Conservation (phyloP, 2,888 invertebrate genomes). For the Metopia argyrocephala region DNA sequence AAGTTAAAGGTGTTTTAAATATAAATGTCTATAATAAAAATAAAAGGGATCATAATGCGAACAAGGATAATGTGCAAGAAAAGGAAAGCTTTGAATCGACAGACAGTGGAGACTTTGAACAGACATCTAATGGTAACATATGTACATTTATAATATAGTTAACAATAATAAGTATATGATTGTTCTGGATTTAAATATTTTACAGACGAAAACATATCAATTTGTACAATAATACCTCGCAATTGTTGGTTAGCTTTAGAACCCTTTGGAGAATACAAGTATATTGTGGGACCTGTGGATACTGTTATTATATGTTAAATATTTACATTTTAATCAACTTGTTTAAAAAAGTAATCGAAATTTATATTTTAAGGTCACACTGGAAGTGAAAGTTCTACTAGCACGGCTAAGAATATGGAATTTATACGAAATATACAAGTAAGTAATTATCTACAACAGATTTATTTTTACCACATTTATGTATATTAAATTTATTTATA, state of each 20-base stretch:
- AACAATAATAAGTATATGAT: not conserved
- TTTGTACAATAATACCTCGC: slow-evolving; percentile 74
- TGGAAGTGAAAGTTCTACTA: slow-evolving; percentile 78
- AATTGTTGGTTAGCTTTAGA: slow-evolving; percentile 79
- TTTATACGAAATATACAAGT: slow-evolving; percentile 79
- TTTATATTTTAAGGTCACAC: slow-evolving; percentile 4
- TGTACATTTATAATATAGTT: no score
- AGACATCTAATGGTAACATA: slow-evolving; percentile 5
- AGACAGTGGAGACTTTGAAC: not conserved
- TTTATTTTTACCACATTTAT: no score
- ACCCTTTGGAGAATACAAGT: slow-evolving; percentile 75
- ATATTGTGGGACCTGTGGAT: slow-evolving; percentile 76
- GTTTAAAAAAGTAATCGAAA: not conserved
- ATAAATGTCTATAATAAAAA: slow-evolving; percentile 64
- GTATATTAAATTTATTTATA: no score
- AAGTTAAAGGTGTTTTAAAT: slow-evolving; percentile 79
- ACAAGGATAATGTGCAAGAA: not conserved
- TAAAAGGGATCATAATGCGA: slow-evolving; percentile 11
- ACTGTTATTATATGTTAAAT: slow-evolving; percentile 79
- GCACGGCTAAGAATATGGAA: slow-evolving; percentile 79
- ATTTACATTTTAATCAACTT: not conserved
- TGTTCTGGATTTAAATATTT: not conserved
- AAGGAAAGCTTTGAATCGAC: not conserved
- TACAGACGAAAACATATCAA: not conserved
- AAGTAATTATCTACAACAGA: not conserved